Percentiles rank a stretch among this genome's conserved stretches.
phyloP scores from a whole-genome alignment of 2,888 invertebrate genomes.

The Lasioglossum vierecki region DNA sequence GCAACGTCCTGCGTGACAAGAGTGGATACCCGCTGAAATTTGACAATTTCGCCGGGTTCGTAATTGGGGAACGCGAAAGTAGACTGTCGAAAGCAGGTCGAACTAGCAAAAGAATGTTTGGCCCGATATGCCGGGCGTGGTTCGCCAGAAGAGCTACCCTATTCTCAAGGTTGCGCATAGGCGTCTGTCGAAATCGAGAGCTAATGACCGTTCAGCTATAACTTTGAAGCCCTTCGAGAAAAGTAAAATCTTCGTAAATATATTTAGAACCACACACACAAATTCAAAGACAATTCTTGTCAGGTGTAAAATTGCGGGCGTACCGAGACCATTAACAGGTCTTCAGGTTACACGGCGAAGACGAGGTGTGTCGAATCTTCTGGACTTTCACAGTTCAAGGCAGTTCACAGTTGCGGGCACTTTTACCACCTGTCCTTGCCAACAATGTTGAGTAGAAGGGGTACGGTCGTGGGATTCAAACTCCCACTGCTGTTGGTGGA shows the following conservation, averaged over 20 bases:
- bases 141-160: conserved; percentile 46
- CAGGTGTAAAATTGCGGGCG: neutral
- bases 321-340: neutral
- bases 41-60: conserved; percentile 22
- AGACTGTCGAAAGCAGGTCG: conserved; percentile 64
- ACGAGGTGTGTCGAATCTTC: neutral
- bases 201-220: neutral
- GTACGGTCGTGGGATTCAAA: neutral
- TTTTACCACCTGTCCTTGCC: conserved; percentile 3
- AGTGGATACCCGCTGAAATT: conserved; percentile 34
- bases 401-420: neutral
- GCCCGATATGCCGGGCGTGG: neutral
- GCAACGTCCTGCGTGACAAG: conserved; percentile 33
- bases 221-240: neutral
- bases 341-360: neutral
- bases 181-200: neutral
- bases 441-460: neutral
- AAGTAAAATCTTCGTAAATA: neutral
- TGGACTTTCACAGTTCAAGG: conserved; percentile 1
- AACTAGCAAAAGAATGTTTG: neutral
- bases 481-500: neutral
- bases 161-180: conserved; percentile 34
- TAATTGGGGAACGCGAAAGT: conserved; percentile 52
- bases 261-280: too few species aligned
- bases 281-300: neutral